Evolutionary conservation across 2,113 vertebrate genomes (phyloP).

Genomic region (Syngnathoides biaculeatus): DNA sequence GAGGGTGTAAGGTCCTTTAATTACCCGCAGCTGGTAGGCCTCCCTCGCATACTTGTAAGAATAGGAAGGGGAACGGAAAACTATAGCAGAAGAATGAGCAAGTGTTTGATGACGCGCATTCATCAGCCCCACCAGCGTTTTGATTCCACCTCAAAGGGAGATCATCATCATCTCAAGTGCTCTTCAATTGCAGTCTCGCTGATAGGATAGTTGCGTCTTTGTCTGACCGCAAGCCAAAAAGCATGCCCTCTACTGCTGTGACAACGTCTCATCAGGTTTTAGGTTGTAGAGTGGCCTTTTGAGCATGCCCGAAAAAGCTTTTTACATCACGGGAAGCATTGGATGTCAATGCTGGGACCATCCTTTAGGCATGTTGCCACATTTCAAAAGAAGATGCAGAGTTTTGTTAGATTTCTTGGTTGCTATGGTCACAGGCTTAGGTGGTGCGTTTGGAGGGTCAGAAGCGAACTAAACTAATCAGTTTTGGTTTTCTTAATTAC

Average conservation of each 20-base stretch:
- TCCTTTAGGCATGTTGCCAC: constrained; percentile 12
- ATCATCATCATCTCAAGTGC: constrained; percentile 59
- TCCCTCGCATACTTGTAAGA: constrained; percentile 52
- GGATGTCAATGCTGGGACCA: constrained; percentile 12
- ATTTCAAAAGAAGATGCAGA: constrained; percentile 12
- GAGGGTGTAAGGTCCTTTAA: constrained; percentile 66
- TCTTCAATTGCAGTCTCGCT: constrained; percentile 51
- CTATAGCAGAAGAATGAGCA: constrained; percentile 38
- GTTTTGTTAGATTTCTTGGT: constrained; percentile 20
- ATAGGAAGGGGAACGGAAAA: constrained; percentile 35
- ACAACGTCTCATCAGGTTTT: constrained; percentile 13
- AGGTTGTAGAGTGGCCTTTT: constrained; percentile 44
- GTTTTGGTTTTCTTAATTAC: neutral
- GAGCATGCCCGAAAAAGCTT: constrained; percentile 52
- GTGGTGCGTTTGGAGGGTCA: constrained; percentile 18
- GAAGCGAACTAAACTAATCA: neutral
- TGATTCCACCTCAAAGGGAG: constrained; percentile 67
- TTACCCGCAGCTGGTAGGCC: constrained; percentile 71
- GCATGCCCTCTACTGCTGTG: constrained; percentile 1
- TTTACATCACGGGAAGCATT: constrained; percentile 41
- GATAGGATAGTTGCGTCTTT: constrained; percentile 41
- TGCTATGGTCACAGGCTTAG: neutral
- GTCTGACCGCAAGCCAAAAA: constrained; percentile 55
- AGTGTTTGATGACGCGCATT: constrained; percentile 55
- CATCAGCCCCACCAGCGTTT: constrained; percentile 56